phyloP scores from a whole-genome alignment of 2,888 invertebrate genomes.

The Rhagonycha fulva region DNA sequence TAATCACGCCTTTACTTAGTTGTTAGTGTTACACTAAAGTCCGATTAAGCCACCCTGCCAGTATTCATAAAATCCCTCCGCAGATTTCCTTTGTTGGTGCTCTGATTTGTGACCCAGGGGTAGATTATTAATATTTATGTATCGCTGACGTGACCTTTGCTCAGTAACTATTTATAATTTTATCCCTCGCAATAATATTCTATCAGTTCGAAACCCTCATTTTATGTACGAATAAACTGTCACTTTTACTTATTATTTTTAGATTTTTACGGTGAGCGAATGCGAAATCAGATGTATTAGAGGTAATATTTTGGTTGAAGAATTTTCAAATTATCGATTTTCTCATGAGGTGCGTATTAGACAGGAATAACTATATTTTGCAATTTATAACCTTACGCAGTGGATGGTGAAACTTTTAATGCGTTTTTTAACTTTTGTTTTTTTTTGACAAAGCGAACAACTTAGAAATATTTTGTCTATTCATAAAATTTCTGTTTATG shows the following conservation, averaged over 20 bases:
- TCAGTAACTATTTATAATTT: constrained; percentile 5
- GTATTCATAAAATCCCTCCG: constrained; percentile 26
- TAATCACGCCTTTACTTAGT: constrained; percentile 26
- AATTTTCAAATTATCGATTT: neutral
- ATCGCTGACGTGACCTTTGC: constrained; percentile 23
- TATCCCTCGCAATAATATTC: neutral
- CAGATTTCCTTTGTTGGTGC: constrained; percentile 27
- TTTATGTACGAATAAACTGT: neutral
- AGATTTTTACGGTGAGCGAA: neutral
- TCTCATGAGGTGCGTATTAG: neutral
- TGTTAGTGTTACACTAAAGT: constrained; percentile 26
- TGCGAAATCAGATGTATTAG: neutral
- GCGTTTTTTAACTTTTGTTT: neutral
- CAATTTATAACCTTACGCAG: neutral
- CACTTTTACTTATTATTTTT: neutral
- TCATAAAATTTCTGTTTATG: neutral
- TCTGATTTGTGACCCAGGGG: constrained; percentile 28
- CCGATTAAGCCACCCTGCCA: constrained; percentile 27
- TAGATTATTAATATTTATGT: constrained; percentile 31
- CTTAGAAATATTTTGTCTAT: too few relatives aligned
- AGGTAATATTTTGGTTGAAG: neutral
- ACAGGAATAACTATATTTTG: neutral
- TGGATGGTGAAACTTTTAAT: neutral
- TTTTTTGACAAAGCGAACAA: neutral
- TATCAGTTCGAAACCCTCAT: neutral